A percentile compares a stretch with the other conserved stretches of the same genome.
Conservation (phyloP, 64 coral and sea anemone species). For the Pocillopora damicornis region DNA sequence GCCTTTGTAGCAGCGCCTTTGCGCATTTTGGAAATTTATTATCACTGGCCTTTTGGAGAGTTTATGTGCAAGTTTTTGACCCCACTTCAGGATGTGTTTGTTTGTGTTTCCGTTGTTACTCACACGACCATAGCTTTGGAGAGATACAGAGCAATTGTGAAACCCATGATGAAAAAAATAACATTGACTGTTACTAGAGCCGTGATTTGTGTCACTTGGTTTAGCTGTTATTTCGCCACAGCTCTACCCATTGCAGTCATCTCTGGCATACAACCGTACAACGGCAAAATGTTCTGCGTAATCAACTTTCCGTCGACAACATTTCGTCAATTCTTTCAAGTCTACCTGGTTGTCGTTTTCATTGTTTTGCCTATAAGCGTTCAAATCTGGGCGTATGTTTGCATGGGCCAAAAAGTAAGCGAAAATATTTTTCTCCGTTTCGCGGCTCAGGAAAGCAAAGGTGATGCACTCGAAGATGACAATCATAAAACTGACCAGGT, state of each 20-base stretch:
- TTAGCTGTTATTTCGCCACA: constrained; percentile 49
- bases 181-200: constrained; percentile 40
- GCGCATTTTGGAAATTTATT: constrained; percentile 28
- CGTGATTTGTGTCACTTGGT: constrained; percentile 53
- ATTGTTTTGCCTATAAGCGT: constrained; percentile 38
- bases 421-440: constrained; percentile 1
- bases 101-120: constrained; percentile 64
- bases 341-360: constrained; percentile 47
- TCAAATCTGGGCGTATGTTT: constrained; percentile 63
- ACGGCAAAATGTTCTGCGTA: constrained; percentile 2
- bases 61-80: constrained; percentile 42
- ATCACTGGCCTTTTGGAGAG: constrained; percentile 60
- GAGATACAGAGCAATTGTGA: constrained; percentile 67
- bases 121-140: constrained; percentile 74
- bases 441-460: neutral
- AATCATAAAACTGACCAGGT: neutral
- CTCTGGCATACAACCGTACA: neutral
- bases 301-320: constrained; percentile 16
- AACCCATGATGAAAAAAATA: constrained; percentile 62
- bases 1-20: constrained; percentile 48
- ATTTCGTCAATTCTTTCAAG: constrained; percentile 44
- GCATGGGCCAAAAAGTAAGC: constrained; percentile 17
- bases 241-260: constrained; percentile 45
- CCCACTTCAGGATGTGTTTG: constrained; percentile 62
- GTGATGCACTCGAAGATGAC: neutral